Evolutionary conservation across 2,888 invertebrate genomes (phyloP).

Genomic region (Lordiphosa fenestrarum): DNA sequence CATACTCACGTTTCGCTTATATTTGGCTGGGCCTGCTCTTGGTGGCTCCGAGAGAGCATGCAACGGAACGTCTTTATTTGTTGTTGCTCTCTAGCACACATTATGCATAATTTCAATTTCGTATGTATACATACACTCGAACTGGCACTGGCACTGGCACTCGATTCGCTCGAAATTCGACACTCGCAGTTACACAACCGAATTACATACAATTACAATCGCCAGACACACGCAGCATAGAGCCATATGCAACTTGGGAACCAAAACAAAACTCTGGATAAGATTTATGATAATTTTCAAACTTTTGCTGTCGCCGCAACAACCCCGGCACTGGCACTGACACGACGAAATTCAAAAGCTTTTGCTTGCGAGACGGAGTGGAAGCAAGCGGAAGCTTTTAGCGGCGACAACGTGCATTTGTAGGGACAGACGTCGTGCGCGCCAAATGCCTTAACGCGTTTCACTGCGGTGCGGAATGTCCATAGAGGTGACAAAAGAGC

Average conservation of each 20-base stretch:
- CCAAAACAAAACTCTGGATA: slow-evolving; percentile 46
- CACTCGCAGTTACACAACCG: slow-evolving; percentile 14
- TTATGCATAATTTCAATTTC: slow-evolving; percentile 24
- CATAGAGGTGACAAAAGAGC: no score
- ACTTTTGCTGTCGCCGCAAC: slow-evolving; percentile 12
- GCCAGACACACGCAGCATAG: slow-evolving; percentile 11
- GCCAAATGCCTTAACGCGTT: no score
- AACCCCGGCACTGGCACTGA: slow-evolving; percentile 18
- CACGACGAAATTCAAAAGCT: slow-evolving; percentile 20
- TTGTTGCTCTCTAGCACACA: slow-evolving; percentile 27
- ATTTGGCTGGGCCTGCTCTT: slow-evolving; percentile 8
- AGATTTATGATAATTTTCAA: slow-evolving; percentile 46
- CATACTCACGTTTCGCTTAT: slow-evolving; percentile 26
- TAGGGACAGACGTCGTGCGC: not conserved
- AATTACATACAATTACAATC: slow-evolving; percentile 11
- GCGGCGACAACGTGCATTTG: slow-evolving; percentile 5
- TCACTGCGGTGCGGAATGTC: no score
- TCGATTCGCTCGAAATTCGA: slow-evolving; percentile 9
- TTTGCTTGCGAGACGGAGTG: slow-evolving; percentile 3
- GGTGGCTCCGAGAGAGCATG: slow-evolving; percentile 2
- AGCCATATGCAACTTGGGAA: slow-evolving; percentile 11
- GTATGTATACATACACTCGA: slow-evolving; percentile 17
- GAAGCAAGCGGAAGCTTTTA: not conserved
- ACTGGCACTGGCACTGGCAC: not conserved
- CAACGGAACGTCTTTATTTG: slow-evolving; percentile 8